Evolutionary conservation across 2,888 invertebrate genomes (phyloP).

Genomic region (Exephanes ischioxanthus): DNA sequence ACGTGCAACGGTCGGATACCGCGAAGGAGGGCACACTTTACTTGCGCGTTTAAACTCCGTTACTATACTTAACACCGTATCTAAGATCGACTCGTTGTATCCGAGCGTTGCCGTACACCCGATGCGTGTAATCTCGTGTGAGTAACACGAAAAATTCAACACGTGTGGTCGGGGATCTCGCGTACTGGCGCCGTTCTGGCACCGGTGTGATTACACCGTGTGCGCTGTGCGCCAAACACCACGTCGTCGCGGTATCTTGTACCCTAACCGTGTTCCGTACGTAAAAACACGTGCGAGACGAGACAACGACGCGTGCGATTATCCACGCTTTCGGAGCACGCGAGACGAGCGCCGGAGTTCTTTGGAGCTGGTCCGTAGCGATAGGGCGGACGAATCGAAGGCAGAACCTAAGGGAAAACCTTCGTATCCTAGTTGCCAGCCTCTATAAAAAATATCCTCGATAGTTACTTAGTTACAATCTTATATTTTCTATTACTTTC

Average conservation of each 20-base stretch:
- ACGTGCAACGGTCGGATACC: background rate
- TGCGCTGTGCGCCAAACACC: conserved; percentile 21
- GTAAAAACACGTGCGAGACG: conserved; percentile 58
- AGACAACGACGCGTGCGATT: conserved; percentile 39
- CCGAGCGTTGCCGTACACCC: conserved; percentile 3
- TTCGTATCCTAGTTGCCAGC: too few species aligned
- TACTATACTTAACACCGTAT: conserved; percentile 9
- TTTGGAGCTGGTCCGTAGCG: background rate
- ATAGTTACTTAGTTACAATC: too few species aligned
- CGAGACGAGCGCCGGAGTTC: background rate
- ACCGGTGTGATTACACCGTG: conserved; percentile 51
- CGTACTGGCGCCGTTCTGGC: conserved; percentile 47
- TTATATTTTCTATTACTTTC: too few species aligned
- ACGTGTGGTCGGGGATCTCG: conserved; percentile 50
- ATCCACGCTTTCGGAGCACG: conserved; percentile 1
- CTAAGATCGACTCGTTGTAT: conserved; percentile 4
- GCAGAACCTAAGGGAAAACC: too few species aligned
- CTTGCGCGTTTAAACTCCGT: conserved; percentile 11
- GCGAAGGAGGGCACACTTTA: conserved; percentile 11
- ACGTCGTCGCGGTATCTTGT: conserved; percentile 30
- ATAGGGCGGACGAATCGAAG: too few species aligned
- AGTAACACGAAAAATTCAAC: conserved; percentile 41
- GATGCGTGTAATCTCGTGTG: background rate
- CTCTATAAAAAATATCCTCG: too few species aligned
- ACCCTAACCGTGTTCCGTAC: conserved; percentile 44